Percentiles rank a stretch among this genome's conserved stretches.
Evolutionary conservation across 2,888 invertebrate genomes (phyloP).

Genomic region (Drosophila prolongata): DNA sequence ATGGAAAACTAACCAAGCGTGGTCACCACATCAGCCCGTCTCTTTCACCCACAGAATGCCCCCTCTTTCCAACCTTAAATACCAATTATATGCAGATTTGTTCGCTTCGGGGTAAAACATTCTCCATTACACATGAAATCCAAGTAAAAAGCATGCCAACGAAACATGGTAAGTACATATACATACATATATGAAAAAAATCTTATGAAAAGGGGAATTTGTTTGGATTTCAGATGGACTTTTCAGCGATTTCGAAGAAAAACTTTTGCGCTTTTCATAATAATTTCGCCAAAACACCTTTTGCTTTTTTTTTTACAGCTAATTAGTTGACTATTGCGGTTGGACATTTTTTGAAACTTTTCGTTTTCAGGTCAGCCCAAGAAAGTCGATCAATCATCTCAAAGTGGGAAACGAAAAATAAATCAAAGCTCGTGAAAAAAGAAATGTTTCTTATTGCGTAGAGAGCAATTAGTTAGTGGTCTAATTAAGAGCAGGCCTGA

Average conservation of each 20-base stretch:
- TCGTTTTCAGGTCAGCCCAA: constrained; percentile 11
- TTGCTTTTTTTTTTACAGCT: constrained; percentile 1
- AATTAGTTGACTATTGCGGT: constrained; percentile 17
- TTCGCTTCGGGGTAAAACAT: neutral
- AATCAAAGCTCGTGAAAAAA: constrained; percentile 6
- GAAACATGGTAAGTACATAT: too few relatives aligned
- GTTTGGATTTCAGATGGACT: neutral
- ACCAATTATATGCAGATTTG: constrained; percentile 20
- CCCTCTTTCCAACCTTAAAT: neutral
- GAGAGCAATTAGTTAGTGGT: constrained; percentile 16
- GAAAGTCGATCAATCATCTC: constrained; percentile 41
- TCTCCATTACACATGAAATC: constrained; percentile 7
- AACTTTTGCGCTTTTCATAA: neutral
- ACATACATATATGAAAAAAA: neutral
- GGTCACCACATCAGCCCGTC: neutral
- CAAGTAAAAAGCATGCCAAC: neutral
- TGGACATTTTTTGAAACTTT: neutral
- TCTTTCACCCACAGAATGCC: neutral
- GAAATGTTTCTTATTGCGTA: constrained; percentile 29
- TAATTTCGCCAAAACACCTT: neutral
- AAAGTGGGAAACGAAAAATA: constrained; percentile 8
- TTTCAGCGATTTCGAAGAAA: neutral
- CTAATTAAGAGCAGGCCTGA: constrained; percentile 34
- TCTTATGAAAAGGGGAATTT: neutral
- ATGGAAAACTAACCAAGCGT: constrained; percentile 28